Conservation (phyloP, 2,888 invertebrate species). For the Nematopogon swammerdamellus region DNA sequence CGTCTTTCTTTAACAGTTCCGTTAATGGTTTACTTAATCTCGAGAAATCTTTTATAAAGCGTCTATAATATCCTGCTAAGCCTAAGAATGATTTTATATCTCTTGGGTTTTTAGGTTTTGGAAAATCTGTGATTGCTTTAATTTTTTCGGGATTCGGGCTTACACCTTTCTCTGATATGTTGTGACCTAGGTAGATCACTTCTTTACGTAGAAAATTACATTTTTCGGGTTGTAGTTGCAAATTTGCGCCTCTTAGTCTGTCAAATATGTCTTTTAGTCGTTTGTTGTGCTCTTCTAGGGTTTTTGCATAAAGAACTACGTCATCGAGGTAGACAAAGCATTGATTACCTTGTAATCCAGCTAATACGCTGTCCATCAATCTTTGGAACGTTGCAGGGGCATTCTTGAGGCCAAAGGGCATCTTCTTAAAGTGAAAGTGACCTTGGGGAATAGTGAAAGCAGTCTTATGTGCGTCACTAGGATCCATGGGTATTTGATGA, state of each 20-base stretch:
- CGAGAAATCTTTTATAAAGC: constrained; percentile 13
- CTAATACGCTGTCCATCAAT: no score
- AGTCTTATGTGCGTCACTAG: no score
- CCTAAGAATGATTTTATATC: constrained; percentile 12
- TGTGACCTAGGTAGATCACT: constrained; percentile 16
- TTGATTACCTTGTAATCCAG: no score
- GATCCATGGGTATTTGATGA: no score
- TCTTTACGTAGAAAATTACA: constrained; percentile 4
- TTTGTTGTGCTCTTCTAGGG: neutral
- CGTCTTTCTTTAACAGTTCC: neutral
- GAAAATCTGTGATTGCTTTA: constrained; percentile 8
- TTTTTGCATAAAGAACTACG: neutral
- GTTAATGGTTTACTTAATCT: constrained; percentile 13
- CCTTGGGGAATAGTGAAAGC: no score
- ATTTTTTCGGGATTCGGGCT: constrained; percentile 13
- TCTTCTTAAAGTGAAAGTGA: no score
- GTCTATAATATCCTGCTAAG: constrained; percentile 2
- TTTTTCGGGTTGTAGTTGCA: no score
- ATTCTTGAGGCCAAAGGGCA: no score
- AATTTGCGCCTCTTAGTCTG: no score
- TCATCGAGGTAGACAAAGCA: no score
- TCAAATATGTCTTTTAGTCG: no score
- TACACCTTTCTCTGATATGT: constrained; percentile 15
- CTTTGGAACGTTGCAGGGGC: no score
- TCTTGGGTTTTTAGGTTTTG: constrained; percentile 10